Conservation (phyloP, 2,888 invertebrate species). For the Laspeyria flexula region DNA sequence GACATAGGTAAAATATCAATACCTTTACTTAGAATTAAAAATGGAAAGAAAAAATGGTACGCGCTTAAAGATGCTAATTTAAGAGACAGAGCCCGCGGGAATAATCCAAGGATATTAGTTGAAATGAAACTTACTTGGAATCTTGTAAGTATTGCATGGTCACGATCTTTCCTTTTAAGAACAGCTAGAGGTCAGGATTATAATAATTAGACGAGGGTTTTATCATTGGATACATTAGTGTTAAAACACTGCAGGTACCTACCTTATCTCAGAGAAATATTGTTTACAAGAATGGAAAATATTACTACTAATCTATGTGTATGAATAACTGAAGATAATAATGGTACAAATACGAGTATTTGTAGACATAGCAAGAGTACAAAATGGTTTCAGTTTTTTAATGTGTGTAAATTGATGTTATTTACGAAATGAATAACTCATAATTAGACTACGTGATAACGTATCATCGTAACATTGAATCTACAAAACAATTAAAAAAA, state of each 20-base stretch:
- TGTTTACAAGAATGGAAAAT: too few relatives aligned
- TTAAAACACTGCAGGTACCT: neutral
- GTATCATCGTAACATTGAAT: too few relatives aligned
- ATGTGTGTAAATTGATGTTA: too few relatives aligned
- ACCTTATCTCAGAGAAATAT: neutral
- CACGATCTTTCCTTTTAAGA: conserved; percentile 3
- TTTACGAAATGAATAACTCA: too few relatives aligned
- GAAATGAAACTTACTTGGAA: conserved; percentile 97
- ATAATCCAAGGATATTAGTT: conserved; percentile 92
- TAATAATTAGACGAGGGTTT: neutral
- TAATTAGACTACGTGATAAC: too few relatives aligned
- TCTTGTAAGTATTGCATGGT: conserved; percentile 84
- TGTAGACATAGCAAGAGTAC: too few relatives aligned
- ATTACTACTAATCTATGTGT: too few relatives aligned
- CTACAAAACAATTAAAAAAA: too few relatives aligned
- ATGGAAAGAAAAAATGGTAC: conserved; percentile 96
- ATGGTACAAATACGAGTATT: too few relatives aligned
- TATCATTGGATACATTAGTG: neutral
- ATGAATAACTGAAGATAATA: too few relatives aligned
- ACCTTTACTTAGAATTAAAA: conserved; percentile 93
- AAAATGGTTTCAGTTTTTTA: too few relatives aligned
- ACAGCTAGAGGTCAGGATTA: neutral
- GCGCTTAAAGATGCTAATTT: conserved; percentile 97
- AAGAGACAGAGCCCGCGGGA: conserved; percentile 93
- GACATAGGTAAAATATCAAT: conserved; percentile 96